Evolutionary conservation across 2,797 vertebrate species (phyloP), one percentile per base, ranked within the genome.

Genomic region (Sebastes itinus): DNA sequence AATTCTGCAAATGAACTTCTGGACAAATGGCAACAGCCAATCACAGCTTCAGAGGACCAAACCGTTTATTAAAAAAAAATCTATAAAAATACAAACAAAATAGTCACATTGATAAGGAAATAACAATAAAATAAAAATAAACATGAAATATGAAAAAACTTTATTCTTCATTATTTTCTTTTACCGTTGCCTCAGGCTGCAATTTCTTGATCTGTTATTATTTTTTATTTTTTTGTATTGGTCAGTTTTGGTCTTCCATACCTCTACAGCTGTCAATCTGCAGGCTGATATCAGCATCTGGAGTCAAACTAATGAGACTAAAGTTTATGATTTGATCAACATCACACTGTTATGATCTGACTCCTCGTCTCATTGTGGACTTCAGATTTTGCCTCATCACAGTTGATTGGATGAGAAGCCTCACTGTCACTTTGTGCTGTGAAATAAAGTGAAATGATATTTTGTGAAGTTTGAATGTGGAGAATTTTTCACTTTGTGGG

Each of bases 1-100:
- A 14, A 13, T 35, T n/a, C 56, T 77, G 67, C 46, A 58, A 75
- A 25, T 55, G 18, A 71, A 70, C 42, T 82, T 69, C 30, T 23
- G 55, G 69, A 68, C 49, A 38, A 16, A 58, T 2, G 7, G 52
- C 75, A 73, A n/a, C 42, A 60, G 55, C 25, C 30, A 66, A 23
- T 56, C 60, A 56, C 59, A 70, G 38, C 52, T 22, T 32, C 72
- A 69, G 54, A 27, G 23, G 67, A 69, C 38, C 59, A 66, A 76
- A 55, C 20, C 13, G 22, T 9, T 67, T 67, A 4, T 64, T 35
- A 16, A 20, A 27, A 38, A 33, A 20, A 33, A 42, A 58, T 14
- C 23, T 2, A 25, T 25, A 23, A 56, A 14, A 9, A 20, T 12
- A 46, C 23, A 52, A 65, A 18, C 14, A 11, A 16, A 49, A 22